phyloP scores from a whole-genome alignment of 2,888 invertebrate species.

The Pristionchus mayeri region DNA sequence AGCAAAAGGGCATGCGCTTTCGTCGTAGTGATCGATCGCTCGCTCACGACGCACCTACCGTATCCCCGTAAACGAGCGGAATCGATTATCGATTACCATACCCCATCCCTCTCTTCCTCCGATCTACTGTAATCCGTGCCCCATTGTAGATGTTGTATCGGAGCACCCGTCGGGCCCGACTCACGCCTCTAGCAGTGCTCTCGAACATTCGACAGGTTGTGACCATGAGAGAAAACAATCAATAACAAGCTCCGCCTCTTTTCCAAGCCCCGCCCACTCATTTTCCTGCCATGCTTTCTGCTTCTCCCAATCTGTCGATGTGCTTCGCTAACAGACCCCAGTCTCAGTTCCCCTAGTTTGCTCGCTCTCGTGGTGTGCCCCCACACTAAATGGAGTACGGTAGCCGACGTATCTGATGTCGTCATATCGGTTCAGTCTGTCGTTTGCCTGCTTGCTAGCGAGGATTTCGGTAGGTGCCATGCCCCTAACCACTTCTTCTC shows the following conservation, averaged over 20 bases:
- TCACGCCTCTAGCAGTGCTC: slow-evolving; percentile 62
- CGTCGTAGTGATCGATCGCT: slow-evolving; percentile 27
- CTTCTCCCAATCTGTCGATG: slow-evolving; percentile 25
- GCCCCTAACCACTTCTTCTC: not conserved
- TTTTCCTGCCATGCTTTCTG: not conserved
- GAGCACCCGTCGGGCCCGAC: slow-evolving; percentile 62
- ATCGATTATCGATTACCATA: slow-evolving; percentile 29
- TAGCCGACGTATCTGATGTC: slow-evolving; percentile 1
- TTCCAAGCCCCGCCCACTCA: slow-evolving; percentile 14
- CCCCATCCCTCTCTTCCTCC: not conserved
- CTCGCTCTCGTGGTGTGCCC: not conserved
- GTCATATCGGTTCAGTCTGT: not conserved
- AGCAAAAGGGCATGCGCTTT: slow-evolving; percentile 16
- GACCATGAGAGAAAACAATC: not conserved
- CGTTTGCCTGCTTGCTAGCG: slow-evolving; percentile 25
- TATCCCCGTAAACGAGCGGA: not conserved
- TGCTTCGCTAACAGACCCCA: slow-evolving; percentile 31
- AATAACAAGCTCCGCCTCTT: slow-evolving; percentile 14
- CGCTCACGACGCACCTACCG: not conserved
- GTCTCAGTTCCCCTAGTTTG: not conserved
- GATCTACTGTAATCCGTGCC: slow-evolving; percentile 4
- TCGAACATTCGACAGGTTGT: slow-evolving; percentile 66
- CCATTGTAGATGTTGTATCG: slow-evolving; percentile 67
- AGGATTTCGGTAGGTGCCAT: slow-evolving; percentile 35
- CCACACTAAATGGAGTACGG: not conserved